Conservation (phyloP, 2,888 invertebrate species). For the Tachina fera region DNA sequence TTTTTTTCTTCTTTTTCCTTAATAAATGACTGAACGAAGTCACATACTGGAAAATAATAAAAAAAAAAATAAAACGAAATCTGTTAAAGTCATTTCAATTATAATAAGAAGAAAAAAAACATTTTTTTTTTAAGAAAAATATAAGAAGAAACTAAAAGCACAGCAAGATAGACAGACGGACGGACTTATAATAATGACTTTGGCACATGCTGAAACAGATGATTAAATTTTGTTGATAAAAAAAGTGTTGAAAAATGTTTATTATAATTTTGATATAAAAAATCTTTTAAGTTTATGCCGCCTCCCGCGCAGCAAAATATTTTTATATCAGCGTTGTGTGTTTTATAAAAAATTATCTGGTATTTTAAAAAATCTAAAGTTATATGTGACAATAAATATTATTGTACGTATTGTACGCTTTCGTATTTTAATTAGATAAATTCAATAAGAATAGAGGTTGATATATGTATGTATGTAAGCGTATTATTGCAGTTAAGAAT, state of each 20-base stretch:
- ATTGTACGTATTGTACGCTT: too few species aligned
- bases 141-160: constrained; percentile 28
- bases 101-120: constrained; percentile 34
- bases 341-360: constrained; percentile 10
- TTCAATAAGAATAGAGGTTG: too few species aligned
- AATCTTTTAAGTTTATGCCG: constrained; percentile 46
- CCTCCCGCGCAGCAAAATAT: constrained; percentile 13
- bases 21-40: constrained; percentile 36
- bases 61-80: constrained; percentile 27
- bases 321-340: background rate
- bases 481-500: too few species aligned
- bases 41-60: constrained; percentile 26
- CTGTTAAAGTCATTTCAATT: constrained; percentile 59
- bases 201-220: constrained; percentile 65
- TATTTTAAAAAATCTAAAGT: background rate
- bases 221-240: constrained; percentile 64
- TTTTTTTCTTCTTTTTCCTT: constrained; percentile 17
- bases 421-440: too few species aligned
- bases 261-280: constrained; percentile 36
- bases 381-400: background rate
- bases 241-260: constrained; percentile 50
- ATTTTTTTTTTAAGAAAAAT: too few species aligned
- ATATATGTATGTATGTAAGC: too few species aligned
- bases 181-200: constrained; percentile 50
- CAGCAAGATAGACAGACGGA: constrained; percentile 26